A percentile compares a stretch with the other conserved stretches of the same genome.
Conservation (phyloP, 2,113 vertebrate species). For the Reinhardtius hippoglossoides region DNA sequence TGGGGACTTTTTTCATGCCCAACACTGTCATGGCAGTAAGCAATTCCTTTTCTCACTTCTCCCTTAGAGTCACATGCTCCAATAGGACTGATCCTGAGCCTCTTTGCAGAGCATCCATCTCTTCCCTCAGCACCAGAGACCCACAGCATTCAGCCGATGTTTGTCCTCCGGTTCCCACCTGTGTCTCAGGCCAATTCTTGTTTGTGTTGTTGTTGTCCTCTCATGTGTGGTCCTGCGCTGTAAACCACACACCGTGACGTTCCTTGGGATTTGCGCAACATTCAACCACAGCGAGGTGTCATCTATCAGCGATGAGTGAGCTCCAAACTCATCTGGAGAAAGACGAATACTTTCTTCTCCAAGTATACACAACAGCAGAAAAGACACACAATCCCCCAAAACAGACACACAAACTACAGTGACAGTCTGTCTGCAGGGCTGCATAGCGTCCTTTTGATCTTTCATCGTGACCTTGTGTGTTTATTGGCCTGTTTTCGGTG, state of each 20-base stretch:
- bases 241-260: conserved; percentile 70
- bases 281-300: conserved; percentile 15
- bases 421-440: conserved; percentile 33
- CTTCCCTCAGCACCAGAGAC: conserved; percentile 13
- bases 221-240: conserved; percentile 70
- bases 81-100: background rate
- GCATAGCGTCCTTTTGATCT: conserved; percentile 51
- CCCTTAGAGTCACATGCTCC: conserved; percentile 49
- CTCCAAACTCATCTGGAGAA: background rate
- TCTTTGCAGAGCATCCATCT: conserved; percentile 2
- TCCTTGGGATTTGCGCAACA: background rate
- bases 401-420: conserved; percentile 5
- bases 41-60: background rate
- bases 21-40: too few relatives aligned
- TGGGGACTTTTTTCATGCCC: background rate
- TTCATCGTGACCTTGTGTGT: conserved; percentile 30
- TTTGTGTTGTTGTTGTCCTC: conserved; percentile 50
- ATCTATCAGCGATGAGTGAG: conserved; percentile 12
- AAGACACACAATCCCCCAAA: background rate
- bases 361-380: conserved; percentile 2
- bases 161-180: conserved; percentile 63
- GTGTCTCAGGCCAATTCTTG: conserved; percentile 42
- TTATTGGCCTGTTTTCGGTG: conserved; percentile 46
- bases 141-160: conserved; percentile 38
- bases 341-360: background rate